A percentile compares a stretch with the other conserved stretches of the same genome.
These are phyloP conservation scores for Bufo gargarizans DNA, from an alignment of 2,113 vertebrate genomes.

Conservation along the genomic window DNA sequence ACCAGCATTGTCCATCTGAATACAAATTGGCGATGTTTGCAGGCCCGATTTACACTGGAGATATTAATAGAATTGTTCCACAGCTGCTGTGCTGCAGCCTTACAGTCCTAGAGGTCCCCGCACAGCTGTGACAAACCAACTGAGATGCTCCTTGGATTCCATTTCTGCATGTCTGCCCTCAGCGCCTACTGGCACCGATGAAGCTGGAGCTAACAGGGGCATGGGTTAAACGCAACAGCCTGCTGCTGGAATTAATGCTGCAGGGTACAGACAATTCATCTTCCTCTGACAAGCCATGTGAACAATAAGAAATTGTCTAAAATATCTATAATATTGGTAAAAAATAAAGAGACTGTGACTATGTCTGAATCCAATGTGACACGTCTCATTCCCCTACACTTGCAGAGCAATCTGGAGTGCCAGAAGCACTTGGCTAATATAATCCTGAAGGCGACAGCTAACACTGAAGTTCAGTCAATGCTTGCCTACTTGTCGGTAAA, in stretches of 20 bases:
- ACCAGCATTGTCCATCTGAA: constrained; percentile 7
- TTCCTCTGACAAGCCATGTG: constrained; percentile 47
- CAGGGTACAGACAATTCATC: constrained; percentile 45
- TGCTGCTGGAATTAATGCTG: constrained; percentile 35
- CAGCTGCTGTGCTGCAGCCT: constrained; percentile 5
- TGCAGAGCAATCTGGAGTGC: neutral
- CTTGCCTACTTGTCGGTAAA: neutral
- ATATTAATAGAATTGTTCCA: constrained; percentile 39
- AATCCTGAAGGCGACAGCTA: neutral
- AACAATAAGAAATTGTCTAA: constrained; percentile 37
- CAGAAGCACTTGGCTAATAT: constrained; percentile 3
- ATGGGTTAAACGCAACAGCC: constrained; percentile 49
- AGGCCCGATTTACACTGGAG: neutral
- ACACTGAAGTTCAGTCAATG: neutral
- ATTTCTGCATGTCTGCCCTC: constrained; percentile 6
- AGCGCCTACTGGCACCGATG: neutral
- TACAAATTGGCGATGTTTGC: constrained; percentile 41
- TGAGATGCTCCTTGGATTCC: constrained; percentile 7
- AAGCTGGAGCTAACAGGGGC: constrained; percentile 28
- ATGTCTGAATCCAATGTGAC: constrained; percentile 24
- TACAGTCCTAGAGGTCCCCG: constrained; percentile 10
- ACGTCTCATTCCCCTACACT: constrained; percentile 8
- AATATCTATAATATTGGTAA: constrained; percentile 41
- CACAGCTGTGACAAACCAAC: constrained; percentile 23
- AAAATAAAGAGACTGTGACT: constrained; percentile 42